Evolutionary conservation across 2,888 invertebrate species (phyloP).

Genomic region (Criorhina ranunculi): DNA sequence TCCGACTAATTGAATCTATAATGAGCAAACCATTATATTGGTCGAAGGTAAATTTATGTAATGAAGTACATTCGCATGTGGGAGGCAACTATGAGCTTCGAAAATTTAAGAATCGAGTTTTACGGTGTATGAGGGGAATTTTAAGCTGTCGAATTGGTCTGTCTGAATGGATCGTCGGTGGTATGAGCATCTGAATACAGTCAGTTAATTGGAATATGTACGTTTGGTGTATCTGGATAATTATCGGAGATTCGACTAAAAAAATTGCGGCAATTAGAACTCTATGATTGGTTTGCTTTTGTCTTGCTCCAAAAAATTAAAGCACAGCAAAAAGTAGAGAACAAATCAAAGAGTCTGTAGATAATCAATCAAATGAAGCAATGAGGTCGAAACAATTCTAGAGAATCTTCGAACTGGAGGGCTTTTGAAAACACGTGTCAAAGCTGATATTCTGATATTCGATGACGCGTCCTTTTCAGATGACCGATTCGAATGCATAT

Average conservation of each 20-base stretch:
- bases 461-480: too few species aligned
- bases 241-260: background rate
- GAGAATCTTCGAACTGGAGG: too few species aligned
- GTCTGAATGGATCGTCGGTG: constrained; percentile 6
- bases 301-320: background rate
- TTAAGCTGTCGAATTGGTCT: background rate
- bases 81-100: background rate
- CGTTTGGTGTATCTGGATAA: background rate
- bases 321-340: background rate
- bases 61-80: constrained; percentile 6
- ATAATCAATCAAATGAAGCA: too few species aligned
- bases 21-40: constrained; percentile 8
- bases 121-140: background rate
- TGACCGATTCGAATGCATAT: too few species aligned
- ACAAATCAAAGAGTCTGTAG: too few species aligned
- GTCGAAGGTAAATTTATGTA: constrained; percentile 3
- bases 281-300: background rate
- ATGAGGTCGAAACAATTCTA: too few species aligned
- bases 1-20: background rate
- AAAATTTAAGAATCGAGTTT: constrained; percentile 9
- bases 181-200: background rate
- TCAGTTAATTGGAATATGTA: constrained; percentile 1
- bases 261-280: background rate
- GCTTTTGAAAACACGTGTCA: too few species aligned
- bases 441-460: too few species aligned